phyloP scores from a whole-genome alignment of 2,797 vertebrate genomes.

The Acomys russatus region DNA sequence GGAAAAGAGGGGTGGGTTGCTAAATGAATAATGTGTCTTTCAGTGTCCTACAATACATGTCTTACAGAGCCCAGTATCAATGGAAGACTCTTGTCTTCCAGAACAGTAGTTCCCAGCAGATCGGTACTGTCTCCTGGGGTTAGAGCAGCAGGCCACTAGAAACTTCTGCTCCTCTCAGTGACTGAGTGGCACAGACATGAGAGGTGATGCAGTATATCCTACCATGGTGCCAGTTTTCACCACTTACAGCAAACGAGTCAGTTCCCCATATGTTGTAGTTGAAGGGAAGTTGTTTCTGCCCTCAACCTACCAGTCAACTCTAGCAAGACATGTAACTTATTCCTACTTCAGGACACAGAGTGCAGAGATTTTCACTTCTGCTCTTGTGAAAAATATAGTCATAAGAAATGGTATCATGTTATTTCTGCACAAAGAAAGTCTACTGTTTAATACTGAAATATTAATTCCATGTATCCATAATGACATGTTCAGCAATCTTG shows the following conservation, averaged over 20 bases:
- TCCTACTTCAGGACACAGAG: neutral
- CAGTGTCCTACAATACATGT: neutral
- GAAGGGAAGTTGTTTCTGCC: neutral
- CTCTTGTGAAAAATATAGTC: neutral
- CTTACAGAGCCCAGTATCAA: conserved; percentile 46
- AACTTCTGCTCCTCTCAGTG: neutral
- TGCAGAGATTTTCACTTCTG: neutral
- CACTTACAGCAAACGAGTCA: neutral
- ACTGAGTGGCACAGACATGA: neutral
- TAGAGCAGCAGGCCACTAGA: conserved; percentile 5
- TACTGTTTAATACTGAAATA: neutral
- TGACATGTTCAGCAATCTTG: neutral
- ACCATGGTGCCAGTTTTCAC: neutral
- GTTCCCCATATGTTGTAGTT: neutral
- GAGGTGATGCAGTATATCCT: neutral
- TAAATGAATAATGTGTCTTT: conserved; percentile 38
- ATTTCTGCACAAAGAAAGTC: neutral
- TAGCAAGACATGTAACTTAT: neutral
- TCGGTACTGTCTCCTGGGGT: neutral
- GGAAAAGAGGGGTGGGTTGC: neutral
- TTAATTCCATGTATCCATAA: conserved; percentile 29
- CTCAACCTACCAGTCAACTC: neutral
- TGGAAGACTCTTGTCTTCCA: conserved; percentile 28
- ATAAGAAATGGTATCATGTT: neutral
- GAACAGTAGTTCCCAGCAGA: neutral